Conservation (phyloP, 1,140 invertebrate genomes). For the Ceratosolen solmsi region DNA sequence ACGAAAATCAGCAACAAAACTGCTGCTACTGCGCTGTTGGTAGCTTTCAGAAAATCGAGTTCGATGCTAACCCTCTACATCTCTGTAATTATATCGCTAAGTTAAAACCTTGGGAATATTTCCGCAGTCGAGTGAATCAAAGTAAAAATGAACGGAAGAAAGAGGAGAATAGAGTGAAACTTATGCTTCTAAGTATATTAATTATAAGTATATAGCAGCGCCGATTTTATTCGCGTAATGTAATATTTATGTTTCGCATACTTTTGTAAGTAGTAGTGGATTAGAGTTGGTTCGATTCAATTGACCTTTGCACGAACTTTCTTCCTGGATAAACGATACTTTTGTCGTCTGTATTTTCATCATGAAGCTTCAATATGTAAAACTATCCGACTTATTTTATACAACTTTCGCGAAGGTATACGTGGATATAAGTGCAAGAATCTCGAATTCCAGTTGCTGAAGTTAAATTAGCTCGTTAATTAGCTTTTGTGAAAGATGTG, state of each 20-base stretch:
- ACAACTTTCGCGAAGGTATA: background rate
- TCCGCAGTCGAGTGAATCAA: background rate
- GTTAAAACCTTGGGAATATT: background rate
- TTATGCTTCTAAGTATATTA: background rate
- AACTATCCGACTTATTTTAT: background rate
- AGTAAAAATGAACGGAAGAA: background rate
- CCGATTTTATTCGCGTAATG: background rate
- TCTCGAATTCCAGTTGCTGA: conserved; percentile 53
- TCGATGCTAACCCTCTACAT: too few relatives aligned
- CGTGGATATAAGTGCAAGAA: background rate
- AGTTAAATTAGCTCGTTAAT: conserved; percentile 69
- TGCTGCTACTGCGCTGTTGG: background rate
- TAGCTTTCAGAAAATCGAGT: background rate
- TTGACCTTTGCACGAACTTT: background rate
- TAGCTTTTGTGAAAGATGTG: conserved; percentile 62
- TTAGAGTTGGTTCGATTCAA: background rate
- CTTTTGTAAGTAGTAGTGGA: background rate
- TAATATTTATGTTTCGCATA: conserved; percentile 1
- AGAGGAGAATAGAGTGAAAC: background rate
- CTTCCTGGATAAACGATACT: conserved; percentile 1
- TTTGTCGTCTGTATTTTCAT: background rate
- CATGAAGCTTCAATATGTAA: background rate
- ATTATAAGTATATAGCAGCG: background rate
- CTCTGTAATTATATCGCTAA: background rate
- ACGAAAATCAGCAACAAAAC: conserved; percentile 48